Percentiles rank a stretch among this genome's conserved stretches.
phyloP scores from a whole-genome alignment of 2,888 invertebrate species.

The Liposcelis brunnea region DNA sequence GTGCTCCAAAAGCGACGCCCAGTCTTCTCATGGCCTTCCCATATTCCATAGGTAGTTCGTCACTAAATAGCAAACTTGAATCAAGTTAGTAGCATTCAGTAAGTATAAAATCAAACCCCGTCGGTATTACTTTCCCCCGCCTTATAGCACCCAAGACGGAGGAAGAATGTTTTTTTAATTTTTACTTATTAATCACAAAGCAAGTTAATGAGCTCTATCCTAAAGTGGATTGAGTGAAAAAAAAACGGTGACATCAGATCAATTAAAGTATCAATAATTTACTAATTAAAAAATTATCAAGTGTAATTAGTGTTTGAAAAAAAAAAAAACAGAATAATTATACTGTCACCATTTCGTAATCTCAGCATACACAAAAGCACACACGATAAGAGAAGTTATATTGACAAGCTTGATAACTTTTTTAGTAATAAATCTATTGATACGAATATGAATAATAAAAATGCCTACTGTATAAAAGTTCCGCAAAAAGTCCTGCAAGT shows the following conservation, averaged over 20 bases:
- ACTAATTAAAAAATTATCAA: not conserved
- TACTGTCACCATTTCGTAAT: not conserved
- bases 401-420: not conserved
- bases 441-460: slow-evolving; percentile 7
- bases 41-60: not conserved
- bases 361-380: not conserved
- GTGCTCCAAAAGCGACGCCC: slow-evolving; percentile 9
- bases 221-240: slow-evolving; percentile 4
- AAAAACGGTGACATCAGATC: slow-evolving; percentile 4
- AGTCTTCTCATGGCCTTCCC: slow-evolving; percentile 7
- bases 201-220: slow-evolving; percentile 9
- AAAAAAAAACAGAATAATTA: not conserved
- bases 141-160: too few species aligned
- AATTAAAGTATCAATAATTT: slow-evolving; percentile 2
- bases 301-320: too few species aligned
- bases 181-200: not conserved
- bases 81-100: slow-evolving; percentile 19
- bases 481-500: slow-evolving; percentile 9
- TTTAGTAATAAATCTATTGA: not conserved
- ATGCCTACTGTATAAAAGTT: slow-evolving; percentile 8
- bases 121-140: not conserved
- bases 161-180: not conserved
- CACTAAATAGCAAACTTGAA: slow-evolving; percentile 13
- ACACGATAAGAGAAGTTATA: not conserved
- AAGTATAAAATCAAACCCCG: slow-evolving; percentile 18